Evolutionary conservation across 1,140 invertebrate species (phyloP), one percentile per base, ranked within the genome.

Genomic region (Trichonephila inaurata): DNA sequence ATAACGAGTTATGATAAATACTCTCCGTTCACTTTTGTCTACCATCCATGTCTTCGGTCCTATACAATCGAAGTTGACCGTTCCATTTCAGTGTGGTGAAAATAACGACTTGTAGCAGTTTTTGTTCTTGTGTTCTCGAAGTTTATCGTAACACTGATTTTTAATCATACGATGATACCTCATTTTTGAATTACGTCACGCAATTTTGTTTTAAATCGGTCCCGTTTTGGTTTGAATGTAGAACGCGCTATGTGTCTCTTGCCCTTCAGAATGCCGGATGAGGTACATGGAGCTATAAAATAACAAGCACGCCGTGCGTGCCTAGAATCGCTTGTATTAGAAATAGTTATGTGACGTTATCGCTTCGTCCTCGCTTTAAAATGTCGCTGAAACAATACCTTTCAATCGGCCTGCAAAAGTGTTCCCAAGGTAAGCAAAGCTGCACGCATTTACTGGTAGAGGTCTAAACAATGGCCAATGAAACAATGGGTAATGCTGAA

Each of bases 401-500:
- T 33, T 40, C 33, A 51, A 58, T 24, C 60, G 88, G 16, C 64
- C 33, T 28, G 64, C 40, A 89, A 89, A 64, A 33, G 28, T 14
- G 44, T 81, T 91, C 89, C 72, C 60, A 91, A 91, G 44, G 72
- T 82, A 91, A 82, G 82, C 89, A 91, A 89, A 40, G 64, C 18
- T 24, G 21, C 33, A 69, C 21, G 58, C 60, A 33, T 33, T 91
- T 91, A 82, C n/a, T 40, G 33, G 83, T 18, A 85, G 83, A n/a
- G 83, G 28, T 24, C 44, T 89, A 72, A 82, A 91, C 89, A 91
- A 91, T 40, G 72, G 89, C 82, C 24, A 60, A 33, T 64, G 24
- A 61, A 82, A 91, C 89, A 91, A 91, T 91, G 4, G 33, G n/a
- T 40, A 61, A 62, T 91, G 21, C 44, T 33, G 51, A 62, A 82